phyloP scores from a whole-genome alignment of 2,797 vertebrate species.

The Cuculus canorus region DNA sequence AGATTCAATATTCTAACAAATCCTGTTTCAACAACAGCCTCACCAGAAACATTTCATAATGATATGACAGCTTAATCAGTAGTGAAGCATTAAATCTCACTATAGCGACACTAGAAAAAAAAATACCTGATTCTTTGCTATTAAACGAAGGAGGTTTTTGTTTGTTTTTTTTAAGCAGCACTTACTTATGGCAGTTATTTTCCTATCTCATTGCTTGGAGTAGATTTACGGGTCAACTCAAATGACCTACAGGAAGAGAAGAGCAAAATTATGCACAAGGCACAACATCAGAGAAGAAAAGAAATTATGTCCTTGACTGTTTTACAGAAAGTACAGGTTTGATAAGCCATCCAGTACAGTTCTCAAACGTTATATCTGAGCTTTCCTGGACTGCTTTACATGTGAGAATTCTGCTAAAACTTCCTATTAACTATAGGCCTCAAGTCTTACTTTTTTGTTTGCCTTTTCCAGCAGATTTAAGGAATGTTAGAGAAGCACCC shows the following conservation, averaged over 20 bases:
- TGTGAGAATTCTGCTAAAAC: neutral
- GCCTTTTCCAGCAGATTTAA: neutral
- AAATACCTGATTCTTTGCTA: neutral
- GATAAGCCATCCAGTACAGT: neutral
- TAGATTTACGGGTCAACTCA: neutral
- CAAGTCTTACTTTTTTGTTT: neutral
- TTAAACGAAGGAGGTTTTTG: neutral
- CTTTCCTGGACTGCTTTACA: neutral
- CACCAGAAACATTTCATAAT: neutral
- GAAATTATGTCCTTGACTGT: neutral
- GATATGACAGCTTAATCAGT: conserved; percentile 18
- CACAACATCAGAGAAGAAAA: neutral
- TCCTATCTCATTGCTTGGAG: neutral
- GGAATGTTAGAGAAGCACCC: neutral
- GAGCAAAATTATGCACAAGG: neutral
- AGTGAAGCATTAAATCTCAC: neutral
- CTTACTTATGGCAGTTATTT: neutral
- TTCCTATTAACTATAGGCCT: neutral
- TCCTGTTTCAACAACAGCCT: neutral
- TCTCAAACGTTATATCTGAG: neutral
- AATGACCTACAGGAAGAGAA: neutral
- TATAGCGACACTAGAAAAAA: neutral
- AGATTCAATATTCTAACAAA: neutral
- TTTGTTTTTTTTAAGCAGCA: neutral
- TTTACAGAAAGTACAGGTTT: neutral